These are phyloP conservation scores for Pygocentrus nattereri DNA, from an alignment of 2,797 vertebrate species.

Conservation along the genomic window DNA sequence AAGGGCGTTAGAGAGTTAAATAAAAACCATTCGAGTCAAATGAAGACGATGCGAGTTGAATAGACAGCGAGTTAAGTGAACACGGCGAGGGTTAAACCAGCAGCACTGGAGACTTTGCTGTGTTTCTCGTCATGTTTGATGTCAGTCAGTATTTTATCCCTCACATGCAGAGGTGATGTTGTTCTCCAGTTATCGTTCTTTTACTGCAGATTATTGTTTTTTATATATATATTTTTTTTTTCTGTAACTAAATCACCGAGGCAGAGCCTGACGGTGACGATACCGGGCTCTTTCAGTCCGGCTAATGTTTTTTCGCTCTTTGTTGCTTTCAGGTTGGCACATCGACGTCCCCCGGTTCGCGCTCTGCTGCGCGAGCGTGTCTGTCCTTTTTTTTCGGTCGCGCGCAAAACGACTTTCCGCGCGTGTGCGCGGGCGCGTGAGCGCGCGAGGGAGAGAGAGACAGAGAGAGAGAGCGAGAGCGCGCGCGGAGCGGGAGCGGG, in stretches of 20 bases:
- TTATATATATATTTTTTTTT: no score
- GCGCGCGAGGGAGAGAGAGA: neutral
- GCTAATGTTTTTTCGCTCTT: constrained; percentile 14
- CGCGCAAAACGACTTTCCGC: constrained; percentile 21
- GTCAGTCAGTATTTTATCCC: neutral
- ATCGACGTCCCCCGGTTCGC: neutral
- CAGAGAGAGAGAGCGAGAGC: neutral
- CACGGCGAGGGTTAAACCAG: neutral
- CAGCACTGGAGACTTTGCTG: no score
- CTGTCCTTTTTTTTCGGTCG: constrained; percentile 31
- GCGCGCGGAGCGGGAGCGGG: neutral
- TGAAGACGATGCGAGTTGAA: no score
- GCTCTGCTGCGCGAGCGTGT: neutral
- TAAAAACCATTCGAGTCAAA: neutral
- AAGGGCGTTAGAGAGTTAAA: neutral
- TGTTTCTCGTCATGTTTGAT: neutral
- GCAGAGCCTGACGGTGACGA: neutral
- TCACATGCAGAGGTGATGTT: neutral
- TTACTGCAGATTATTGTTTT: neutral
- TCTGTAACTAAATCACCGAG: neutral
- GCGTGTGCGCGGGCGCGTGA: constrained; percentile 30
- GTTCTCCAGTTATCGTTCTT: neutral
- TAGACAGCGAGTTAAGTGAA: neutral
- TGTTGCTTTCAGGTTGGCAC: constrained; percentile 36
- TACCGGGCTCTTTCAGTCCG: neutral